Evolutionary conservation across 2,888 invertebrate species (phyloP), one percentile per base, ranked within the genome.

Genomic region (Patella pellucida): DNA sequence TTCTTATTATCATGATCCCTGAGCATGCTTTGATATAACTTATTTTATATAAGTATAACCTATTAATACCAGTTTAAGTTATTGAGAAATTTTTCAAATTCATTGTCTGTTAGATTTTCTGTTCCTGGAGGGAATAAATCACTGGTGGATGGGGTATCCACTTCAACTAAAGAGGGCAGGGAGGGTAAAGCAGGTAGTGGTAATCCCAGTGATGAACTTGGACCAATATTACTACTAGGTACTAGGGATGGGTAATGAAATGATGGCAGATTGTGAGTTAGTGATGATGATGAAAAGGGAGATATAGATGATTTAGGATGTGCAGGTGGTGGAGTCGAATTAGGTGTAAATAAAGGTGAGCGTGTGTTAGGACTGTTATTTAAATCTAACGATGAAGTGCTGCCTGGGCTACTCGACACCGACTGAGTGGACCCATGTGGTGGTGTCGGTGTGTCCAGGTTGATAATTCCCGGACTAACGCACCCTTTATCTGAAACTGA

Each of bases 51-150:
- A 41, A 41, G 41, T 41, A 41, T 41, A 41, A 41, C 9, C 41
- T 41, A 9, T 23, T 62, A 62, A 23, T 62, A 83, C 83, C 84
- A 83, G 1, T 80, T 82, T 41, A 87, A 77, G 54, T 86, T 86
- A 71, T 86, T 81, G 19, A 87, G 78, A 72, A 87, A 87, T 31
- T 87, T 86, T 70, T 87, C 87, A 75, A 87, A 86, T 77, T 87
- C 87, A 16, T 83, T 74, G 71, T 87, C 87, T 9, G 83, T 79
- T 72, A 82, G 74, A 15, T 80, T 80, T 73, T 82, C 82, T 62
- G 70, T 73, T 52, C 23, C 76, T 52, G 54, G 69, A 51, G 23
- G 69, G 52, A 74, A 73, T 51, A n/a, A 72, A 52, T 41, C 70
- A 73, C 52, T 31, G 71, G 68, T 70, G 50, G 27, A 75, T 31